These are phyloP conservation scores for Cyclophora albipunctata DNA, from an alignment of 2,888 invertebrate species.

Conservation along the genomic window DNA sequence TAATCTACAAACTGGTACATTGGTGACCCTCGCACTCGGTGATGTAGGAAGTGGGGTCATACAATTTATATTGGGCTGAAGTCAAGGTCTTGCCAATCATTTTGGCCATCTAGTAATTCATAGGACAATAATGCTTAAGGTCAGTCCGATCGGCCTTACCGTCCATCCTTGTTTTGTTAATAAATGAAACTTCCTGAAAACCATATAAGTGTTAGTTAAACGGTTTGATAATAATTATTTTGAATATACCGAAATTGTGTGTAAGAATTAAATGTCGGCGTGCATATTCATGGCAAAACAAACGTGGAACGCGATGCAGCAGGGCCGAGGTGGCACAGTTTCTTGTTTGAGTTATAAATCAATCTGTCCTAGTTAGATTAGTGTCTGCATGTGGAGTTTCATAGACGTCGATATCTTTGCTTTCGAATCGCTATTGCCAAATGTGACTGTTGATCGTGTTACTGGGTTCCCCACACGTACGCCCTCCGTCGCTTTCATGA, in stretches of 20 bases:
- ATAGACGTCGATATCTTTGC: slow-evolving; percentile 50
- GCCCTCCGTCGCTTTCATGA: slow-evolving; percentile 16
- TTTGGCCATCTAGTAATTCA: slow-evolving; percentile 63
- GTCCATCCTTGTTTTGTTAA: slow-evolving; percentile 26
- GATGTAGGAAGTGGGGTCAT: slow-evolving; percentile 67
- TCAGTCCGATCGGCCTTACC: slow-evolving; percentile 43
- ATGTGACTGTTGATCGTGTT: slow-evolving; percentile 41
- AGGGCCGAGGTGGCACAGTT: slow-evolving; percentile 69
- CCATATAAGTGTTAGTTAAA: slow-evolving; percentile 4
- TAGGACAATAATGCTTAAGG: slow-evolving; percentile 63
- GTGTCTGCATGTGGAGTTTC: slow-evolving; percentile 47
- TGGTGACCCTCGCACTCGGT: slow-evolving; percentile 58
- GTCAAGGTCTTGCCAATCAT: slow-evolving; percentile 69
- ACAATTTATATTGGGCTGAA: slow-evolving; percentile 66
- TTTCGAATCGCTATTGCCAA: slow-evolving; percentile 62
- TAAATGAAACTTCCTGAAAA: slow-evolving; percentile 16
- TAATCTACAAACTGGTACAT: slow-evolving; percentile 46
- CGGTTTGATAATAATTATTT: slow-evolving; percentile 1
- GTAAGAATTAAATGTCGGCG: slow-evolving; percentile 31
- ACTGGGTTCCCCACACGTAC: slow-evolving; percentile 21
- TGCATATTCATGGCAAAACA: slow-evolving; percentile 63
- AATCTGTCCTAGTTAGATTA: slow-evolving; percentile 68
- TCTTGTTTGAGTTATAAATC: slow-evolving; percentile 67
- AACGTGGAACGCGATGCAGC: slow-evolving; percentile 53
- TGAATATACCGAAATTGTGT: slow-evolving; percentile 1